Base-by-base conservation (phyloP, 2,888 invertebrate species). In the Spialia ferax region DNA sequence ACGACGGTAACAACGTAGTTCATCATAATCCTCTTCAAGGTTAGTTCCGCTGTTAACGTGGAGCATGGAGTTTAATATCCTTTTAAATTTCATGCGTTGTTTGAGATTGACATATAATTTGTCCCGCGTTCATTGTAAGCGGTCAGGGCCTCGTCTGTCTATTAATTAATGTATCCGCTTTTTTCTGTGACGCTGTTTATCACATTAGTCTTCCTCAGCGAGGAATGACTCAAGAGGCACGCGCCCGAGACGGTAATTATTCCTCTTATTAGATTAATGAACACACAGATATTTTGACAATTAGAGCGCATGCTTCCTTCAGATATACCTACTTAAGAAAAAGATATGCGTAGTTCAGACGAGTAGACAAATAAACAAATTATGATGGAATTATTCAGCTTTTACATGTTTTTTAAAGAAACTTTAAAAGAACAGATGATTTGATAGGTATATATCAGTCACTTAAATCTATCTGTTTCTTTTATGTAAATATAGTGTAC, bases 161-260 rank as follows among this genome's bases (percentile, higher is more conserved):
- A 86, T 88, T 83, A 93, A 92, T 93, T 91, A 91, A 82, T 83
- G 85, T 89, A 88, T 93, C 92, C 93, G 93, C 85, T 87, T 91
- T 62, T 91, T 89, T 89, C 84, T 86, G 84, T 83, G 83, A 78
- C 77, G 79, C 81, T 83, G 84, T 82, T 91, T 87, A 89, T 89
- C 89, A 86, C 85, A 89, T 89, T 88, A 88, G 81, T 83, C 79
- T 81, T 86, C 82, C 82, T 83, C 79, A 79, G 78, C 78, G 82
- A 82, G 80, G 78, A 79, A 84, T 85, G 87, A 89, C 82, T 88
- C 86, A 86, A 80, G 72, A 83, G 83, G 83, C 87, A 86, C 83
- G 84, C 86, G 87, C 80, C 80, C 73, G 74, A 73, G 76, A 73
- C 79, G 71, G 69, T 79, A 81, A 85, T 85, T 82, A 84, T 77